Base-by-base conservation (phyloP, 2,113 vertebrate genomes). In the Panthera tigris region DNA sequence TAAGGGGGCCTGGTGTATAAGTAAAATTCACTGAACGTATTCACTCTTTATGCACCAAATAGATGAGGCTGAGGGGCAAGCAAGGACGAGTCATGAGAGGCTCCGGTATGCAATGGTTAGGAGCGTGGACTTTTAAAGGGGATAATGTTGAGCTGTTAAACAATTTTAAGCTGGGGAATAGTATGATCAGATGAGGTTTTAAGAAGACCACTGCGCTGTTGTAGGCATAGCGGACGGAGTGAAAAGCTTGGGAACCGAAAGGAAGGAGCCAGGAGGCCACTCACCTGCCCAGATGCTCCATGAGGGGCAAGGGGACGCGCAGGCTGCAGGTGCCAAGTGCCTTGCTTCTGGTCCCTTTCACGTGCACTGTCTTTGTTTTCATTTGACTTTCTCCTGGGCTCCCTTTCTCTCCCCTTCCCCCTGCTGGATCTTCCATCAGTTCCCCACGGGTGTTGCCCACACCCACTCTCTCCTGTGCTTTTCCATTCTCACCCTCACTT, bases 31-130 rank as follows among this genome's bases (percentile, higher is more conserved):
- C 29, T n/a, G 85, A 94, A 87, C 23, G n/a, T 1, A 57, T 36
- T 33, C 25, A 66, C 7, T 41, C 39, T 8, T 61, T 89, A 78
- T 83, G 96, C 89, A 79, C 93, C 80, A 96, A 98, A 86, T 81
- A 91, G 41, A 25, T 15, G 39, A 79, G 68, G 55, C 73, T 41
- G 13, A 86, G 52, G 27, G 87, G 19, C 33, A 23, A 52, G 36
- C 0, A 3, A 15, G 13, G n/a, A 5, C 1, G 2, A 55, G n/a
- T 65, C 86, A 15, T 7, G 33, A 71, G 69, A 45, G 33, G 19
- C 33, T 65, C 27, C 25, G 23, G 19, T 14, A 55, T 39, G 45
- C 45, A 18, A 16, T 65, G 18, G 16, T 7, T n/a, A 82, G 39
- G 65, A 82, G 33, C 29, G 13, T 91, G 52, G 19, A 27, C 15